Evolutionary conservation across 2,113 vertebrate genomes (phyloP).

Genomic region (Saguinus midas): DNA sequence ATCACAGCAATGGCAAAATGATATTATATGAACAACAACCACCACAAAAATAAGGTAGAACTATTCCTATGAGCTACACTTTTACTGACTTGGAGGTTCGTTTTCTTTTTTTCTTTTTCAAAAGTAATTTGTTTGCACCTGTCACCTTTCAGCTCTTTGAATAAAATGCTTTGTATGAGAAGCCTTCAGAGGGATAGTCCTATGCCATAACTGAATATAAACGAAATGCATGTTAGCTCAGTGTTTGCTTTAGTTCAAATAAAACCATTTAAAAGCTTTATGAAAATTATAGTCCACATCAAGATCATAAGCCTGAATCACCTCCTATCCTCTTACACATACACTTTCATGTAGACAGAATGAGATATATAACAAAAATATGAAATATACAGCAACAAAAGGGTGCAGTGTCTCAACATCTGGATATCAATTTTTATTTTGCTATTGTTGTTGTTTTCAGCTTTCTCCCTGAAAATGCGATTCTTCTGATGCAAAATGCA

Average conservation of each 20-base stretch:
- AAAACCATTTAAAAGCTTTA: not conserved
- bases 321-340: not conserved
- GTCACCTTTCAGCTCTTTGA: not conserved
- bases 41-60: not conserved
- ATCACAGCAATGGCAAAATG: not conserved
- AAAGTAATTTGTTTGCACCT: not conserved
- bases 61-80: not conserved
- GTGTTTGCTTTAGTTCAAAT: not conserved
- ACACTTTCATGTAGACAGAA: not conserved
- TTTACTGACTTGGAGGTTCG: not conserved
- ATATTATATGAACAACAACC: not conserved
- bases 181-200: not conserved
- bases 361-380: not conserved
- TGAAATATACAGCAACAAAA: not conserved
- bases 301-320: not conserved
- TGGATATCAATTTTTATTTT: not conserved
- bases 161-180: not conserved
- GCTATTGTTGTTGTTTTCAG: not conserved
- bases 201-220: not conserved
- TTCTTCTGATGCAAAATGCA: not conserved
- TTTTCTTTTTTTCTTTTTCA: not conserved
- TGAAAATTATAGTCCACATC: not conserved
- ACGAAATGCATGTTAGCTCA: not conserved
- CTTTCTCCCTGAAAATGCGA: not conserved
- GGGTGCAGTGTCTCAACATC: rapidly evolving